Base-by-base conservation (phyloP, 1,140 invertebrate species). In the Drosophila pseudoananassae region DNA sequence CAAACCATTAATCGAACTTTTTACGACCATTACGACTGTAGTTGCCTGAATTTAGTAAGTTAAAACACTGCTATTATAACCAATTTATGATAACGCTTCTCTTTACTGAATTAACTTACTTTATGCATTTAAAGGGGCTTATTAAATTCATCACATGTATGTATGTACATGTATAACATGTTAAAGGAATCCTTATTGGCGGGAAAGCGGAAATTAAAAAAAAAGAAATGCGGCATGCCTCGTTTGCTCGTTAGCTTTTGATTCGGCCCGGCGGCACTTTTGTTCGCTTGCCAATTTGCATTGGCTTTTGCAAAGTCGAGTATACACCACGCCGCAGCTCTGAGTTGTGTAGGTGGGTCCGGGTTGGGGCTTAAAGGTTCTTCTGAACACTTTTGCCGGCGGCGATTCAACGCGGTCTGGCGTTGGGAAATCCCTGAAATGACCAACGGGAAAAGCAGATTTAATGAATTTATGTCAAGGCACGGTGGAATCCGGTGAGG, bases 401-500 rank as follows among this genome's bases (percentile, higher is more conserved):
- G 74, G 66, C 59, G n/a, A 36, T 69, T 56, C 55, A 46, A 72
- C 61, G 57, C 58, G 46, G 17, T 20, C 7, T 10, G 15, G 14
- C 29, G 46, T 27, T 43, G 40, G 9, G 40, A 9, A 17, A 43
- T 53, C 60, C 66, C 54, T 57, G 25, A 43, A 66, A 74, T 53
- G 36, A 68, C 68, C 40, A 52, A 23, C 54, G 60, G 54, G 36
- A 66, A 65, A 40, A 58, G 14, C 14, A 43, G 45, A 75, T 82
- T 68, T 68, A 75, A 82, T 82, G 64, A 87, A 87, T 84, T 73
- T 76, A 84, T 72, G 66, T 56, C 64, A 54, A 82, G 78, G 82
- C 82, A 64, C 36, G 60, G 27, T 5, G 17, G 31, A 66, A 68
- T 54, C 47, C 31, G 65, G 49, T 46, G 31, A 15, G 5, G 14